These are phyloP conservation scores for Bucorvus abyssinicus DNA, from an alignment of 2,797 vertebrate genomes.

Conservation along the genomic window DNA sequence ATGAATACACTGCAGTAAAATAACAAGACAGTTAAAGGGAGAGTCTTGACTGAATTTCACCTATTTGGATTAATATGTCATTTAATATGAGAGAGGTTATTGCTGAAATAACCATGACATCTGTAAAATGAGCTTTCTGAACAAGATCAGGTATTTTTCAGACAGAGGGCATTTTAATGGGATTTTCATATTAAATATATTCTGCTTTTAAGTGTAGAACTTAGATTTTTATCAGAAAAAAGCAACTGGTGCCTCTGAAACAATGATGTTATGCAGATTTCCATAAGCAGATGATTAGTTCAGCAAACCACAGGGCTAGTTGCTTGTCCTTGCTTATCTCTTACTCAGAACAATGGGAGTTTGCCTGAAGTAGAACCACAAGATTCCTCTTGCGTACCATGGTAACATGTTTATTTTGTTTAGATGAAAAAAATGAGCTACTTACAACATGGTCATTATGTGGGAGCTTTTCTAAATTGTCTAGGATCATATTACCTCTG, in stretches of 20 bases:
- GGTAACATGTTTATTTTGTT: slow-evolving; percentile 30
- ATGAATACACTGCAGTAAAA: slow-evolving; percentile 18
- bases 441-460: background rate
- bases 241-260: background rate
- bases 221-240: background rate
- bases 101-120: slow-evolving; percentile 5
- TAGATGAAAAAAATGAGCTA: background rate
- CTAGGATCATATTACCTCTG: background rate
- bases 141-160: background rate
- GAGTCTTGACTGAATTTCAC: background rate
- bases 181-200: slow-evolving; percentile 22
- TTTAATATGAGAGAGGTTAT: background rate
- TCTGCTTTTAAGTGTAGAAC: background rate
- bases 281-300: background rate
- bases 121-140: slow-evolving; percentile 1
- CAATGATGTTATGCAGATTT: background rate
- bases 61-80: background rate
- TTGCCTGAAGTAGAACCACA: background rate
- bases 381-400: background rate
- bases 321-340: background rate
- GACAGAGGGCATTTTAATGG: background rate
- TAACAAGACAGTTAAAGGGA: background rate
- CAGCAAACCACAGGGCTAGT: background rate
- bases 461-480: background rate
- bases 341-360: background rate